Evolutionary conservation across 2,888 invertebrate species (phyloP).

Genomic region (Thereva nobilitata): DNA sequence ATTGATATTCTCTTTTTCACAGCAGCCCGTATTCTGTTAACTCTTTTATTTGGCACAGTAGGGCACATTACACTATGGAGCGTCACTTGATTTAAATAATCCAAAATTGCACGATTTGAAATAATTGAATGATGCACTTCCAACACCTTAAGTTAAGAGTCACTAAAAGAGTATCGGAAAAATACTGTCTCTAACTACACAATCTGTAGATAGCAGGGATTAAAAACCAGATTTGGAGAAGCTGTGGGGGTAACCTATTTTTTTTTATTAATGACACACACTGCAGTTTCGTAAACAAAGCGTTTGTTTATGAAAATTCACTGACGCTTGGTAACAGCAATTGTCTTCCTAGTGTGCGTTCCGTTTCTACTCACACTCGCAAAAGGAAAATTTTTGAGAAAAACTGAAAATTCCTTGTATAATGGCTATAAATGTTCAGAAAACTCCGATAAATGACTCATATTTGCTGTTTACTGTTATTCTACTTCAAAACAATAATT

Average conservation of each 20-base stretch:
- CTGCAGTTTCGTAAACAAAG: slow-evolving; percentile 27
- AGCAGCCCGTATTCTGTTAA: slow-evolving; percentile 55
- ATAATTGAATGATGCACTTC: too few relatives aligned
- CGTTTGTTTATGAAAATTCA: slow-evolving; percentile 15
- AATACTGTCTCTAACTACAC: too few relatives aligned
- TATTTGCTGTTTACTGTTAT: slow-evolving; percentile 45
- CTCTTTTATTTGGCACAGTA: slow-evolving; percentile 29
- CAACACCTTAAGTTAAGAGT: too few relatives aligned
- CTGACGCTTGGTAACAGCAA: background rate
- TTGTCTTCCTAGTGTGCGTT: slow-evolving; percentile 17
- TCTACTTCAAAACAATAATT: background rate
- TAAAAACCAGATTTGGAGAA: too few relatives aligned
- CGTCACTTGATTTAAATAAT: background rate
- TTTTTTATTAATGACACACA: too few relatives aligned
- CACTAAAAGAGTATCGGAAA: too few relatives aligned
- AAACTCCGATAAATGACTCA: slow-evolving; percentile 50
- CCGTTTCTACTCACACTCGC: slow-evolving; percentile 20
- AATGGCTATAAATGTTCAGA: slow-evolving; percentile 52
- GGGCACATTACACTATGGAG: slow-evolving; percentile 43
- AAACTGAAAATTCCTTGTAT: slow-evolving; percentile 24
- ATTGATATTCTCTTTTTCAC: slow-evolving; percentile 89
- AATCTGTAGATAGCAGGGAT: too few relatives aligned
- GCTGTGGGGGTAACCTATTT: too few relatives aligned
- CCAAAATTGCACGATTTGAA: too few relatives aligned
- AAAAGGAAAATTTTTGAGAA: slow-evolving; percentile 18